Conservation (phyloP, 2,888 invertebrate species). For the Phengaris arion region DNA sequence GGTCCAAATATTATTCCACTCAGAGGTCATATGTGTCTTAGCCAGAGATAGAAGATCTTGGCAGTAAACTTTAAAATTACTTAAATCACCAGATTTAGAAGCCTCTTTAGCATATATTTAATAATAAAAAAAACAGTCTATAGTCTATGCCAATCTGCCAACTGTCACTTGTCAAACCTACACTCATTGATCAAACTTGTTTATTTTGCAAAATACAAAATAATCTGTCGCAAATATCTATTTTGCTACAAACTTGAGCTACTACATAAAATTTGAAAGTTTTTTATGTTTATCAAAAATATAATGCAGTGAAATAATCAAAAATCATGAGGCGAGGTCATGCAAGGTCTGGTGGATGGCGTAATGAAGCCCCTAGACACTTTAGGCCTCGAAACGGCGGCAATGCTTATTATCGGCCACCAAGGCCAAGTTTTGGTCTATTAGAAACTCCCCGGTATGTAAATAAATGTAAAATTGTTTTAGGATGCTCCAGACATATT, state of each 20-base stretch:
- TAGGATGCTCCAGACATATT: no score
- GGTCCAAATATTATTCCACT: no score
- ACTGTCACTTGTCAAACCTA: conserved; percentile 21
- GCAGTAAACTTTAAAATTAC: no score
- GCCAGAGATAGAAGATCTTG: no score
- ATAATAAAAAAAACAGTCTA: neutral
- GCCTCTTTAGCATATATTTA: no score
- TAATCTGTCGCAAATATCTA: conserved; percentile 26
- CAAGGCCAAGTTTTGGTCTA: conserved; percentile 48
- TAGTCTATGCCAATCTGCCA: neutral
- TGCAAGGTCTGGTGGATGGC: conserved; percentile 66
- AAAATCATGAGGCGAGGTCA: conserved; percentile 72
- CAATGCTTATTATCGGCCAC: conserved; percentile 56
- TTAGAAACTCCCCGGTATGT: conserved; percentile 56
- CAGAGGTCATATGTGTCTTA: no score
- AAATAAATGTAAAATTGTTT: neutral
- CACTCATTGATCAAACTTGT: conserved; percentile 39
- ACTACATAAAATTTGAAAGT: neutral
- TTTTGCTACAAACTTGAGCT: neutral
- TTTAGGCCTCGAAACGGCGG: conserved; percentile 63
- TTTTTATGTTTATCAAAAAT: conserved; percentile 36
- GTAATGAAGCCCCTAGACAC: conserved; percentile 66
- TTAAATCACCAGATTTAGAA: no score
- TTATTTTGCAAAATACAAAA: conserved; percentile 37
- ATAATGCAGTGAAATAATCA: conserved; percentile 57